A percentile compares a stretch with the other conserved stretches of the same genome.
Evolutionary conservation across 1,140 invertebrate species (phyloP).

Genomic region (Tetragonula clypearis): DNA sequence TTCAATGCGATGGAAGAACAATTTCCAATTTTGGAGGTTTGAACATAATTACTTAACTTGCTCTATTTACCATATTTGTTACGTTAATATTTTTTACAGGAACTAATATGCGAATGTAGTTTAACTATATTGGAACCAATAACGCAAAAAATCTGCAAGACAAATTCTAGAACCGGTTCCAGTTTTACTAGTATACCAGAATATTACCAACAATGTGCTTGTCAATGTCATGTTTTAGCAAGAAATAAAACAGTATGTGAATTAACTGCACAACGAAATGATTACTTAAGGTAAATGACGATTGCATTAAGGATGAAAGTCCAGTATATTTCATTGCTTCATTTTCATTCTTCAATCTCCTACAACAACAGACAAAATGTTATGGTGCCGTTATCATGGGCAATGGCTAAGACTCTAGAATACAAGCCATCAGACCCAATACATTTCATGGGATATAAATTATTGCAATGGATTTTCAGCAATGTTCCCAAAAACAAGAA

Average conservation of each 20-base stretch:
- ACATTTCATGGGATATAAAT: conserved; percentile 62
- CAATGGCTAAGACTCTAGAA: conserved; percentile 55
- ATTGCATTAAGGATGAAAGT: background rate
- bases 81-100: conserved; percentile 23
- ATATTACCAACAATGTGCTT: background rate
- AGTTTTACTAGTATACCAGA: background rate
- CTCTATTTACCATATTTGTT: background rate
- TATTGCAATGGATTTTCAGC: conserved; percentile 61
- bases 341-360: background rate
- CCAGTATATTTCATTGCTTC: background rate
- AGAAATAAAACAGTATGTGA: background rate
- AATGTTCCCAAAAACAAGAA: conserved; percentile 48
- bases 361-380: conserved; percentile 57
- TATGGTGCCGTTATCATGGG: conserved; percentile 68
- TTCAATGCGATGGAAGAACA: conserved; percentile 39
- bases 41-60: conserved; percentile 15
- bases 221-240: conserved; percentile 28
- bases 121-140: conserved; percentile 35
- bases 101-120: conserved; percentile 38
- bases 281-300: conserved; percentile 61
- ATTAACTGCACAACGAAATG: conserved; percentile 35
- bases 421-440: conserved; percentile 61
- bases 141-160: background rate
- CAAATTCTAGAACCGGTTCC: background rate
- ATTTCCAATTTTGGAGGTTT: background rate